A percentile compares a stretch with the other conserved stretches of the same genome.
Conservation (phyloP, 1,140 invertebrate genomes). For the Gonioctena quinquepunctata region DNA sequence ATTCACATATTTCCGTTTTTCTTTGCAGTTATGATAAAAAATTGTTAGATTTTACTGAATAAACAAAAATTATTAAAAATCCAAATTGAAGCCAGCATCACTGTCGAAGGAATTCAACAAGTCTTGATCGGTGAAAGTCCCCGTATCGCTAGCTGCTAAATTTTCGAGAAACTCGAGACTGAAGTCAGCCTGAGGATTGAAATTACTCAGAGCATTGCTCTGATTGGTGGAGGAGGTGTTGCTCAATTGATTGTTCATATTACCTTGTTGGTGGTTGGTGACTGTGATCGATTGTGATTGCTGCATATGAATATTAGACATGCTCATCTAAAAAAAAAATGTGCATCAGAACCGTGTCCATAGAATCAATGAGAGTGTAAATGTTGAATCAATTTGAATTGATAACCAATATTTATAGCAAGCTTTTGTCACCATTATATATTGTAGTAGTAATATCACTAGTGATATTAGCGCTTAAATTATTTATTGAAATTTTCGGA, state of each 20-base stretch:
- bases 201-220: constrained; percentile 57
- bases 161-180: constrained; percentile 81
- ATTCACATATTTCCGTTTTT: neutral
- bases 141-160: constrained; percentile 70
- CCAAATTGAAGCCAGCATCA: constrained; percentile 60
- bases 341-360: too few species aligned
- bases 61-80: constrained; percentile 43
- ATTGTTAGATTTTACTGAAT: too few species aligned
- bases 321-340: constrained; percentile 58
- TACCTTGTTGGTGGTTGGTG: constrained; percentile 52
- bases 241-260: constrained; percentile 39
- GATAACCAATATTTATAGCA: too few species aligned
- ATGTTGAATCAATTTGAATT: too few species aligned
- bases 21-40: too few species aligned
- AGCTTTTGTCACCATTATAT: too few species aligned
- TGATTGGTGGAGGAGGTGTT: constrained; percentile 47
- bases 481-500: too few species aligned
- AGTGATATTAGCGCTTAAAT: too few species aligned
- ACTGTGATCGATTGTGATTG: constrained; percentile 68
- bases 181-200: constrained; percentile 69
- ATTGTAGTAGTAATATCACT: too few species aligned
- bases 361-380: too few species aligned
- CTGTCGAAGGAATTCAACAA: constrained; percentile 71
- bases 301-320: constrained; percentile 68
- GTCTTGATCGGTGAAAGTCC: constrained; percentile 75